Evolutionary conservation across 2,888 invertebrate species (phyloP), one percentile per base, ranked within the genome.

Genomic region (Bruchidius siliquastri): DNA sequence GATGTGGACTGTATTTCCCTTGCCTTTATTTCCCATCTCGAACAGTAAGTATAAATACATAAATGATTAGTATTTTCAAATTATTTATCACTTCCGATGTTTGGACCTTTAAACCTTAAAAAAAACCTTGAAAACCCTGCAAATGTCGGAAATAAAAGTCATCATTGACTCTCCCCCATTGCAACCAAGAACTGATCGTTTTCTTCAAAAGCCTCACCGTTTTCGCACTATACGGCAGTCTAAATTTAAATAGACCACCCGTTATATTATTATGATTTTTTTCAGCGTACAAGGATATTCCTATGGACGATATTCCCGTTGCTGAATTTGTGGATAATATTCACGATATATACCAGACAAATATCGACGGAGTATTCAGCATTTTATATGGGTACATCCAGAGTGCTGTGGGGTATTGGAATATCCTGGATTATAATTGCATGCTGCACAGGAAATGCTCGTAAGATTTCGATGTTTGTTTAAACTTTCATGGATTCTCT

Each of bases 351-450:
- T 67, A 82, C 86, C 0, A 84, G 87, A 30, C 85, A 88, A 74
- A 81, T 90, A 76, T 85, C 89, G 0, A 82, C 88, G 0, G 74
- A 88, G 10, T 77, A 86, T 68, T 86, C 89, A 6, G 87, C 89
- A 0, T 76, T 89, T 13, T 87, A 90, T 74, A 87, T 88, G 68
- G 88, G 88, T 0, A 74, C 89, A 6, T 88, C 89, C 2, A 87
- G 90, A 69, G 85, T 89, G 0, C 82, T 87, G 21, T 90, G 90
- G 88, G 89, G 88, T 0, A 74, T 89, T 22, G 88, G 89, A 3
- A 81, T 90, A 4, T 88, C 88, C 67, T 91, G 91, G 90, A 82
- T 90, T 77, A 83, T 90, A 30, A 83, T 89, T 20, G 90, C 90
- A 69, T 90, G 90, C 79, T 86, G 86, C 30, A 89, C 89, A 0